Conservation (phyloP, 2,113 vertebrate genomes). For the Oncorhynchus mykiss region DNA sequence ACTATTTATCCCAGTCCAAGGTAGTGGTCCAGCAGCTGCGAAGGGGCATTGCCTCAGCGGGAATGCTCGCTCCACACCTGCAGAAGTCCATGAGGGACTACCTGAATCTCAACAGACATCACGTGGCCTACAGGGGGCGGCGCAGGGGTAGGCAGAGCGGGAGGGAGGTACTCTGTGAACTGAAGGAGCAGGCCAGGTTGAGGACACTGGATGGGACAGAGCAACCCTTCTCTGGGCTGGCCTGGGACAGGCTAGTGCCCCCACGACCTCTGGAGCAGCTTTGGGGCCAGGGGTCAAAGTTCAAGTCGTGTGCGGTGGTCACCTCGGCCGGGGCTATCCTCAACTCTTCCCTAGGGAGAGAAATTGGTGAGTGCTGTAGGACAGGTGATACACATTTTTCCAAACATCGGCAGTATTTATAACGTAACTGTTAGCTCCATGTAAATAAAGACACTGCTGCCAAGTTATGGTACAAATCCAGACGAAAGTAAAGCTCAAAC, state of each 20-base stretch:
- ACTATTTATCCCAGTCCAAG: slow-evolving; percentile 72
- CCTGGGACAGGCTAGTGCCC: slow-evolving; percentile 80
- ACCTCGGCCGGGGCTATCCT: slow-evolving; percentile 86
- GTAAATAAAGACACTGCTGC: neutral
- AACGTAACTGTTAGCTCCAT: neutral
- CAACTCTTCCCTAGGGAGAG: slow-evolving; percentile 81
- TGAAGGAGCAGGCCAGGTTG: slow-evolving; percentile 72
- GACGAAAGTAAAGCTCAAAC: no score
- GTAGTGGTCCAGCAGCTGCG: slow-evolving; percentile 79
- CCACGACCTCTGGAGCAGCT: slow-evolving; percentile 70
- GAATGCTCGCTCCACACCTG: slow-evolving; percentile 77
- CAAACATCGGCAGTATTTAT: neutral
- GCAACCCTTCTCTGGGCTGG: slow-evolving; percentile 78
- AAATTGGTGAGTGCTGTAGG: slow-evolving; percentile 81
- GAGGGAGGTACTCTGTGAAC: slow-evolving; percentile 75
- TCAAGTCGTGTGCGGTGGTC: slow-evolving; percentile 83
- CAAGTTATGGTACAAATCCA: no score
- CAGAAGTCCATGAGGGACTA: slow-evolving; percentile 78
- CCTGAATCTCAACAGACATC: slow-evolving; percentile 76
- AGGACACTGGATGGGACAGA: slow-evolving; percentile 82
- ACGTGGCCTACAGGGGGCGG: slow-evolving; percentile 74
- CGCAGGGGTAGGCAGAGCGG: slow-evolving; percentile 51
- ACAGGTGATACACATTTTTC: neutral
- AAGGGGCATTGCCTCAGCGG: slow-evolving; percentile 77
- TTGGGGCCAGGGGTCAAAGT: slow-evolving; percentile 49